Evolutionary conservation across 1,140 invertebrate genomes (phyloP).

Genomic region (Drosophila eugracilis): DNA sequence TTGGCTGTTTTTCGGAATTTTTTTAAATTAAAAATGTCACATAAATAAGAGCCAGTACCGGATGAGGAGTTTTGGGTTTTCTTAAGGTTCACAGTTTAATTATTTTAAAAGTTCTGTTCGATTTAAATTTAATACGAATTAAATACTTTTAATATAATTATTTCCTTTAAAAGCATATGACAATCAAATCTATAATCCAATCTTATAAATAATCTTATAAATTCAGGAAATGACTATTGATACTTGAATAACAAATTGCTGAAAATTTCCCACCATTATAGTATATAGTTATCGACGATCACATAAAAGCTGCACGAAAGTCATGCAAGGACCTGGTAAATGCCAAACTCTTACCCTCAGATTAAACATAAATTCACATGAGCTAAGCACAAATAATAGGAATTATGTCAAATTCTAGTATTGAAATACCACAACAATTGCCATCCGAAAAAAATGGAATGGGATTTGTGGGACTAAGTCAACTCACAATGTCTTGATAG

Average conservation of each 20-base stretch:
- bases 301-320: constrained; percentile 3
- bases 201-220: too few relatives aligned
- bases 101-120: too few relatives aligned
- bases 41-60: too few relatives aligned
- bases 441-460: background rate
- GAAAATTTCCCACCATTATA: constrained; percentile 9
- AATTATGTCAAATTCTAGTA: constrained; percentile 72
- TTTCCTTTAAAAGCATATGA: too few relatives aligned
- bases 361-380: constrained; percentile 24
- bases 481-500: constrained; percentile 45
- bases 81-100: too few relatives aligned
- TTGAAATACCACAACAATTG: constrained; percentile 65
- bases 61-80: too few relatives aligned
- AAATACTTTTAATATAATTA: too few relatives aligned
- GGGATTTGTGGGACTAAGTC: constrained; percentile 17
- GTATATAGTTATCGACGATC: background rate
- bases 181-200: too few relatives aligned
- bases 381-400: constrained; percentile 72
- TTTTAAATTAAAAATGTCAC: too few relatives aligned
- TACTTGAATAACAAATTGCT: background rate
- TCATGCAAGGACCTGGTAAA: constrained; percentile 14
- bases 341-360: constrained; percentile 26
- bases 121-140: too few relatives aligned
- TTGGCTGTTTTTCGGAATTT: too few relatives aligned
- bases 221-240: too few relatives aligned